Evolutionary conservation across 2,113 vertebrate genomes (phyloP), one percentile per base, ranked within the genome.

Genomic region (Paramisgurnus dabryanus): DNA sequence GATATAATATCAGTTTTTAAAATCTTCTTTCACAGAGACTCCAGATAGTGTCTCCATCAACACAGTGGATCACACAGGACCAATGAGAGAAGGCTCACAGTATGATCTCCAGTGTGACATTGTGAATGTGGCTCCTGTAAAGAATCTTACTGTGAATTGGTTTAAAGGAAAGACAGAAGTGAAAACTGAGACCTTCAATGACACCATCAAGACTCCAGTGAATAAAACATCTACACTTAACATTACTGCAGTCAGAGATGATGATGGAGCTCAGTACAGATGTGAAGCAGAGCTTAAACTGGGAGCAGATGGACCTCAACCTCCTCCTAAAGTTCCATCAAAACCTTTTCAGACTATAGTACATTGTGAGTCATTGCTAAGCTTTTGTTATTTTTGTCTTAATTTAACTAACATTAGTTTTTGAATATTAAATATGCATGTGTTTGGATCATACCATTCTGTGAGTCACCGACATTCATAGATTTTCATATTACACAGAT

Each of bases 21-120:
- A 61, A 34, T 80, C 7, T 66, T 49, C 49, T 70, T 84, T 17
- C 4, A 43, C 80, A 93, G 92, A 91, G 86, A 76, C 18, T 40
- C 89, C 91, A 64, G 90, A 91, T 72, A 84, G 6, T 5, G 87
- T 91, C 27, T 82, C 81, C 17, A 76, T 93, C 68, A 49, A 4
- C 0, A 18, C 4, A 40, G 7, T 79, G 17, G n/a, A 58, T 58
- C 55, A 58, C 17, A 58, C n/a, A 18, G 88, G 27, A 10, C 61
- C 87, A 2, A 18, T 84, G 79, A 43, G 47, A 0, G 91, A 90
- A 67, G 85, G 74, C 0, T 0, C 4, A 2, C 18, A 75, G 57
- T 67, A 91, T 67, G 49, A 82, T 22, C 82, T 95, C 83, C 15
- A 3, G 79, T 96, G 95, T 87, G 83, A 89, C 41, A 80, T 95